phyloP scores from a whole-genome alignment of 2,113 vertebrate genomes.

The Saccopteryx leptura region DNA sequence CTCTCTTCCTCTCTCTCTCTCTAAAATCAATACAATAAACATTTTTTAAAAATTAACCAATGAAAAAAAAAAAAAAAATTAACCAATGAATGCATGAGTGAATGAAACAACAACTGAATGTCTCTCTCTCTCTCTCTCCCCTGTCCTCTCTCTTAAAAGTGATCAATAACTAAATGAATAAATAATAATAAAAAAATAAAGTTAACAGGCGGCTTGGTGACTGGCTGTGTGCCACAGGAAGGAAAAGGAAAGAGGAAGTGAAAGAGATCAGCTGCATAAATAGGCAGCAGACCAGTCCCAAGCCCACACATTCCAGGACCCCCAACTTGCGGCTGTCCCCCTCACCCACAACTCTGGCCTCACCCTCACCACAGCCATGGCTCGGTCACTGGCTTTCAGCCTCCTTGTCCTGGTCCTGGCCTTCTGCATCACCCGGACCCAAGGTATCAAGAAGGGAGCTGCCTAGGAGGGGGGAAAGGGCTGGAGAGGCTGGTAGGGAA shows the following conservation, averaged over 20 bases:
- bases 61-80: too few relatives aligned
- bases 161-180: neutral
- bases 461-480: neutral
- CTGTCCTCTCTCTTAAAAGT: too few relatives aligned
- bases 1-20: too few relatives aligned
- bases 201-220: neutral
- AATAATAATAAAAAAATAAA: neutral
- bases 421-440: slow-evolving; percentile 64
- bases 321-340: slow-evolving; percentile 31
- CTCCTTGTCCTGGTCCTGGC: slow-evolving; percentile 70
- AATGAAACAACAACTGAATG: too few relatives aligned
- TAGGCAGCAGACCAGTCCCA: slow-evolving; percentile 62
- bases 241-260: slow-evolving; percentile 67
- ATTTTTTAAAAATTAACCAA: too few relatives aligned
- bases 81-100: too few relatives aligned
- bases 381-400: slow-evolving; percentile 60
- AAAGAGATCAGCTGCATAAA: slow-evolving; percentile 76
- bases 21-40: too few relatives aligned
- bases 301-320: slow-evolving; percentile 66
- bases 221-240: neutral
- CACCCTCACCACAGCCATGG: slow-evolving; percentile 39
- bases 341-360: neutral
- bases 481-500: neutral
- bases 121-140: too few relatives aligned
- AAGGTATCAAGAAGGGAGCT: slow-evolving; percentile 74